These are phyloP conservation scores for Drosophila peninsularis DNA, from an alignment of 2,888 invertebrate genomes.

Conservation along the genomic window DNA sequence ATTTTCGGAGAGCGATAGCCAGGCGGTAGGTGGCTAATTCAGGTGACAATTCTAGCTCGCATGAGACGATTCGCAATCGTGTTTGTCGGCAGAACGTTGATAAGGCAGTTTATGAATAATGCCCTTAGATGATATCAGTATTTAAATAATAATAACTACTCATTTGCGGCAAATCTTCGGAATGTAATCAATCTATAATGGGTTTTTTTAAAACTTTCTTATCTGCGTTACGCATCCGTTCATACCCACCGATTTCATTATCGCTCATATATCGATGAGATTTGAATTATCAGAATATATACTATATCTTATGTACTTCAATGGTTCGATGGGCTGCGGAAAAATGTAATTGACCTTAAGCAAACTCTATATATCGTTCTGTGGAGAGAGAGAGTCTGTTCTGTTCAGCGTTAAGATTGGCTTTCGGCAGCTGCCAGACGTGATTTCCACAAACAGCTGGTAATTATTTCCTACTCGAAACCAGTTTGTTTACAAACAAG, in stretches of 20 bases:
- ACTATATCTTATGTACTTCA: neutral
- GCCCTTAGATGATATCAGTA: slow-evolving; percentile 12
- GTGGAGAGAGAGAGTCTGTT: neutral
- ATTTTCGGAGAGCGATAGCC: slow-evolving; percentile 26
- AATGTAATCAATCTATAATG: slow-evolving; percentile 33
- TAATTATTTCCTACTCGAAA: slow-evolving; percentile 57
- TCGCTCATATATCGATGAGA: slow-evolving; percentile 39
- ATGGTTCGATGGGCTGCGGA: neutral
- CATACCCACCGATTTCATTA: slow-evolving; percentile 42
- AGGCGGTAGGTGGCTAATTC: slow-evolving; percentile 25
- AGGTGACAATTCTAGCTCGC: slow-evolving; percentile 26
- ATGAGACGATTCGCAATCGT: slow-evolving; percentile 16
- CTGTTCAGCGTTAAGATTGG: too few species aligned
- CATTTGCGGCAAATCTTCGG: slow-evolving; percentile 3
- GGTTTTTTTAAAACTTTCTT: slow-evolving; percentile 39
- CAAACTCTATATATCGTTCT: neutral
- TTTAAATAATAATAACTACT: neutral
- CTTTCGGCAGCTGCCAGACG: slow-evolving; percentile 36
- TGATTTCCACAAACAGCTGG: slow-evolving; percentile 27
- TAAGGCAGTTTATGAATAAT: slow-evolving; percentile 50
- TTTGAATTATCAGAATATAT: slow-evolving; percentile 21
- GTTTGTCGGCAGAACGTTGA: slow-evolving; percentile 38
- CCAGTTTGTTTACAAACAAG: slow-evolving; percentile 66
- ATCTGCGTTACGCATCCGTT: slow-evolving; percentile 47
- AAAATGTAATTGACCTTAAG: neutral